phyloP scores from a whole-genome alignment of 1,140 invertebrate species.

The Drosophila bocqueti region DNA sequence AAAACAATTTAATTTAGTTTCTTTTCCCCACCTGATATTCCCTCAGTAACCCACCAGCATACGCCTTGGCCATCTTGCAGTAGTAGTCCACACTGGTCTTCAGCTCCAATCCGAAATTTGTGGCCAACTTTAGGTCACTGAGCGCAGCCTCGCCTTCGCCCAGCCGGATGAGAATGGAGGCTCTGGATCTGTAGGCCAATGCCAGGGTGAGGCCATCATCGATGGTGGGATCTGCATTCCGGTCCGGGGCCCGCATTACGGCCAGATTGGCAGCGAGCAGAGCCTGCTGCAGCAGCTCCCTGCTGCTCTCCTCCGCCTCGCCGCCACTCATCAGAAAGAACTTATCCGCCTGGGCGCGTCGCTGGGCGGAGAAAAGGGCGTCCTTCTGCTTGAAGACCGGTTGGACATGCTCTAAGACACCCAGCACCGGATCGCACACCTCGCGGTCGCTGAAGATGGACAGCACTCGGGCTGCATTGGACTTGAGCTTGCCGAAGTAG shows the following conservation, averaged over 20 bases:
- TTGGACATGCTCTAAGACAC: conserved; percentile 85
- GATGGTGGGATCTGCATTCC: conserved; percentile 85
- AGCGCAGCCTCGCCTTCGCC: conserved; percentile 86
- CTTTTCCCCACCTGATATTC: not conserved
- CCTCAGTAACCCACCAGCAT: conserved; percentile 85
- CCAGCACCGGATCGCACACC: conserved; percentile 85
- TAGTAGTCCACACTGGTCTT: conserved; percentile 87
- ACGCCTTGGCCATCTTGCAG: conserved; percentile 88
- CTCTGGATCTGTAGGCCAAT: conserved; percentile 87
- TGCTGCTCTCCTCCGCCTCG: conserved; percentile 32
- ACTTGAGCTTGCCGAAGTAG: conserved; percentile 86
- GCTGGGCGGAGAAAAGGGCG: conserved; percentile 81
- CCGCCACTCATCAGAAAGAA: conserved; percentile 79
- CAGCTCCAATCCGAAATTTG: conserved; percentile 87
- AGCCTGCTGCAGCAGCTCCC: conserved; percentile 86
- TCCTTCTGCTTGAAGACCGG: conserved; percentile 86
- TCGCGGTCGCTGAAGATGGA: conserved; percentile 86
- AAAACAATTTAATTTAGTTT: not conserved
- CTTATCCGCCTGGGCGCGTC: conserved; percentile 85
- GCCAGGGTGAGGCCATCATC: conserved; percentile 88
- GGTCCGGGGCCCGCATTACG: conserved; percentile 87
- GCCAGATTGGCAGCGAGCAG: conserved; percentile 88
- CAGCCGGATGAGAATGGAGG: conserved; percentile 86
- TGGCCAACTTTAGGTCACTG: conserved; percentile 87
- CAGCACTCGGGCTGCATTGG: conserved; percentile 86